Conservation (phyloP, 2,888 invertebrate genomes). For the Alloplasta piceator region DNA sequence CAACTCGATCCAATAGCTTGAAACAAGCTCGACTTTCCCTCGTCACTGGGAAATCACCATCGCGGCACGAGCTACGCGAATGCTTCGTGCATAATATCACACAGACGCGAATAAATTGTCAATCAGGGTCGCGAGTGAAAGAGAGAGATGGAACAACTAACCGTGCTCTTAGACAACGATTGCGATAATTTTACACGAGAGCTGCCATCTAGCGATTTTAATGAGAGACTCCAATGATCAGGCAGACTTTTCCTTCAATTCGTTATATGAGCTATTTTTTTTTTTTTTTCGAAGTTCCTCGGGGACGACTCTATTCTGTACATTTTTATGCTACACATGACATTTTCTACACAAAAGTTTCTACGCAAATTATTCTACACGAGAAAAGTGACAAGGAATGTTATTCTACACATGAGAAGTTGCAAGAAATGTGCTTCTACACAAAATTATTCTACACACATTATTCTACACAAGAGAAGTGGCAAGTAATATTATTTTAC, state of each 20-base stretch:
- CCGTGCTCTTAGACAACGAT: not conserved
- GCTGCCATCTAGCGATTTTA: conserved; percentile 56
- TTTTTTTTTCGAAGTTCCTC: too few relatives aligned
- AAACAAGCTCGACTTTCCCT: not conserved
- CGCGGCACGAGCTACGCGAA: conserved; percentile 1
- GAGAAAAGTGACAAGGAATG: too few relatives aligned
- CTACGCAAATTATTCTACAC: too few relatives aligned
- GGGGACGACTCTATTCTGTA: too few relatives aligned
- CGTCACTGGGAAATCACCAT: conserved; percentile 8
- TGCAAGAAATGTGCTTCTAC: too few relatives aligned
- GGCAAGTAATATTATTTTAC: too few relatives aligned
- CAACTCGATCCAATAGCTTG: not conserved
- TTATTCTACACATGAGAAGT: too few relatives aligned
- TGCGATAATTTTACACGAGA: conserved; percentile 20
- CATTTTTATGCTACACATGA: too few relatives aligned
- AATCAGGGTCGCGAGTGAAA: not conserved
- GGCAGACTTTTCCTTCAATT: not conserved
- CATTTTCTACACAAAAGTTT: too few relatives aligned
- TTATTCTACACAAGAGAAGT: too few relatives aligned
- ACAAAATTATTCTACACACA: too few relatives aligned
- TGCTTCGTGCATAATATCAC: conserved; percentile 1
- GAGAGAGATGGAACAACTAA: not conserved
- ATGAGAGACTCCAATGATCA: not conserved
- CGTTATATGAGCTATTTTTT: too few relatives aligned
- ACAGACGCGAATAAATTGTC: conserved; percentile 1